Evolutionary conservation across 2,888 invertebrate genomes (phyloP).

Genomic region (Xylocampa areola): DNA sequence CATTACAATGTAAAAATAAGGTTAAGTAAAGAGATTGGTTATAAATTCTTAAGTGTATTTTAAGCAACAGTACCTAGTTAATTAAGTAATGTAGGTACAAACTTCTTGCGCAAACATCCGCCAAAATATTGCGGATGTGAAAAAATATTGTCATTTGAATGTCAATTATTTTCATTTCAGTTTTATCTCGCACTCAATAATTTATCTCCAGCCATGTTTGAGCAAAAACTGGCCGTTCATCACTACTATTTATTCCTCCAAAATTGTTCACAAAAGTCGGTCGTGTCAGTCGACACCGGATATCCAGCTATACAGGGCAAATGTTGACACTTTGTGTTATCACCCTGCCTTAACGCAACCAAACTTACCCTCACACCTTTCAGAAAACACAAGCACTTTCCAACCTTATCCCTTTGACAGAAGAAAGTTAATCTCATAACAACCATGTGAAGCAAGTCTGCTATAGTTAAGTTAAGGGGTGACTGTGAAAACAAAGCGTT

Average conservation of each 20-base stretch:
- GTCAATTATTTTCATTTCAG: constrained; percentile 9
- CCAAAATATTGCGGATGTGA: too few species aligned
- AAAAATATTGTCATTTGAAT: constrained; percentile 1
- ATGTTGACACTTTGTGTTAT: constrained; percentile 81
- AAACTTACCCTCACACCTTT: constrained; percentile 29
- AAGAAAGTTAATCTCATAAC: constrained; percentile 16
- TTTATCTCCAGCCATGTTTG: constrained; percentile 18
- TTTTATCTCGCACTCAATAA: constrained; percentile 16
- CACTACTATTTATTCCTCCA: constrained; percentile 48
- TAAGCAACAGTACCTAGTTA: too few species aligned
- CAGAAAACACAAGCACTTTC: constrained; percentile 22
- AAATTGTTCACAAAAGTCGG: constrained; percentile 55
- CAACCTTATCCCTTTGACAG: constrained; percentile 29
- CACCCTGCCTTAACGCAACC: constrained; percentile 66
- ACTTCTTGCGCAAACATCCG: too few species aligned
- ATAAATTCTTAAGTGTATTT: too few species aligned
- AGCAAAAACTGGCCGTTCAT: constrained; percentile 44
- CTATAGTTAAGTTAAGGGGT: constrained; percentile 58
- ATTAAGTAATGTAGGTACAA: too few species aligned
- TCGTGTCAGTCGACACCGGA: constrained; percentile 78
- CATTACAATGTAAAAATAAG: too few species aligned
- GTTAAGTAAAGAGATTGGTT: too few species aligned
- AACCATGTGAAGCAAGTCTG: constrained; percentile 10
- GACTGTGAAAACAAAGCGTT: constrained; percentile 71
- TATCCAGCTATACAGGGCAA: constrained; percentile 65